Percentiles rank a stretch among this genome's conserved stretches.
Evolutionary conservation across 2,797 vertebrate genomes (phyloP).

Genomic region (Psittacula echo): DNA sequence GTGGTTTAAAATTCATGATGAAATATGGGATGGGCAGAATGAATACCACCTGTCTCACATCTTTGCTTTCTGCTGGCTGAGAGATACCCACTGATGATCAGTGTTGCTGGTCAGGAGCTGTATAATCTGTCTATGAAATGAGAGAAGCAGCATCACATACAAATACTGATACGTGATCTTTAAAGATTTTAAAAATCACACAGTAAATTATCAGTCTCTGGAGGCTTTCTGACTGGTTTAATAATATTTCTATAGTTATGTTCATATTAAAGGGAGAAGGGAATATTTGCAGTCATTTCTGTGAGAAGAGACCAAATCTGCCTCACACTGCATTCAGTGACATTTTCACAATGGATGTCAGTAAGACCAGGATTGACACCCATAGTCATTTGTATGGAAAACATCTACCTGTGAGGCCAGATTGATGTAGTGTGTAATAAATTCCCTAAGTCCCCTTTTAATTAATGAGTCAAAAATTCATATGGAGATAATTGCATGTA

Average conservation of each 20-base stretch:
- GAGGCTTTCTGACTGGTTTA: neutral
- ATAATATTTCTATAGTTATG: neutral
- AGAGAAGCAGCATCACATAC: conserved; percentile 30
- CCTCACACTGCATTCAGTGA: conserved; percentile 30
- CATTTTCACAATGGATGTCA: conserved; percentile 24
- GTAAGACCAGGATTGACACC: neutral
- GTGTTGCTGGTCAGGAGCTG: neutral
- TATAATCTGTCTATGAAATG: neutral
- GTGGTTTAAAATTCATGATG: conserved; percentile 9
- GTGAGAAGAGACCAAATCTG: conserved; percentile 1
- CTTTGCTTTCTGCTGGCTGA: neutral
- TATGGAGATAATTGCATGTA: conserved; percentile 60
- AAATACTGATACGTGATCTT: neutral
- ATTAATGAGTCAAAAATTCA: conserved; percentile 70
- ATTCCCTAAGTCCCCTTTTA: conserved; percentile 78
- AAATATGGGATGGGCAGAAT: neutral
- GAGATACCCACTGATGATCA: neutral
- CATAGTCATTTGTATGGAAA: conserved; percentile 52
- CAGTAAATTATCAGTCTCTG: neutral
- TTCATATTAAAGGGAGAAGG: neutral
- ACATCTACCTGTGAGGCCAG: conserved; percentile 50
- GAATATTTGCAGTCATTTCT: conserved; percentile 35
- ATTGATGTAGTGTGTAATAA: conserved; percentile 38
- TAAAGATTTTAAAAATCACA: neutral
- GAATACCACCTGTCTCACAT: neutral